Percentiles rank a stretch among this genome's conserved stretches.
Evolutionary conservation across 2,113 vertebrate species (phyloP).

Genomic region (Erinaceus europaeus): DNA sequence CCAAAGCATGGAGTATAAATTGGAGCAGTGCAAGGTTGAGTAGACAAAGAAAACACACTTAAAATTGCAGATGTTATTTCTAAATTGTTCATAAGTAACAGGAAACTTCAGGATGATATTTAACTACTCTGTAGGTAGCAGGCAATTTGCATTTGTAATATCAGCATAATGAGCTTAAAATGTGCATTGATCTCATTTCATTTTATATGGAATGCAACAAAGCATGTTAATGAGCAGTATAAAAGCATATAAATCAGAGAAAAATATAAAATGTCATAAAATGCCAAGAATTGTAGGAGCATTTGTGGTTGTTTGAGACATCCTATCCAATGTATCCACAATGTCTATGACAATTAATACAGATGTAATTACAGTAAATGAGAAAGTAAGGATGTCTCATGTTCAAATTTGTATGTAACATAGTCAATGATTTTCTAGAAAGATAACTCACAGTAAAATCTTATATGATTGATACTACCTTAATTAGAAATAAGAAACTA

Average conservation of each 20-base stretch:
- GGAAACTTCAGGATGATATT: conserved; percentile 72
- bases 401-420: conserved; percentile 35
- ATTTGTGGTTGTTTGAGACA: conserved; percentile 39
- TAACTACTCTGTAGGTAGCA: conserved; percentile 77
- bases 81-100: conserved; percentile 77
- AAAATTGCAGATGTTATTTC: conserved; percentile 75
- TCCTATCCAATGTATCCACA: background rate
- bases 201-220: conserved; percentile 67
- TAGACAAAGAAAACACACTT: conserved; percentile 66
- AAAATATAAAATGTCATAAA: conserved; percentile 65
- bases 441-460: conserved; percentile 7
- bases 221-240: conserved; percentile 60
- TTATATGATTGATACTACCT: conserved; percentile 20
- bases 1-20: background rate
- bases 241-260: conserved; percentile 61
- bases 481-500: conserved; percentile 47
- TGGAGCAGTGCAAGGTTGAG: conserved; percentile 17
- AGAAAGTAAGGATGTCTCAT: conserved; percentile 48
- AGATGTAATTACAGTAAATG: conserved; percentile 45
- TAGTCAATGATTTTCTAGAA: conserved; percentile 11
- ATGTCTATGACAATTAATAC: conserved; percentile 35
- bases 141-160: conserved; percentile 79
- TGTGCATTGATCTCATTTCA: conserved; percentile 67
- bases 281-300: background rate
- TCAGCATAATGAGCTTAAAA: conserved; percentile 74